A percentile compares a stretch with the other conserved stretches of the same genome.
Conservation (phyloP, 1,140 invertebrate species). For the Sminthurides bifidus region DNA sequence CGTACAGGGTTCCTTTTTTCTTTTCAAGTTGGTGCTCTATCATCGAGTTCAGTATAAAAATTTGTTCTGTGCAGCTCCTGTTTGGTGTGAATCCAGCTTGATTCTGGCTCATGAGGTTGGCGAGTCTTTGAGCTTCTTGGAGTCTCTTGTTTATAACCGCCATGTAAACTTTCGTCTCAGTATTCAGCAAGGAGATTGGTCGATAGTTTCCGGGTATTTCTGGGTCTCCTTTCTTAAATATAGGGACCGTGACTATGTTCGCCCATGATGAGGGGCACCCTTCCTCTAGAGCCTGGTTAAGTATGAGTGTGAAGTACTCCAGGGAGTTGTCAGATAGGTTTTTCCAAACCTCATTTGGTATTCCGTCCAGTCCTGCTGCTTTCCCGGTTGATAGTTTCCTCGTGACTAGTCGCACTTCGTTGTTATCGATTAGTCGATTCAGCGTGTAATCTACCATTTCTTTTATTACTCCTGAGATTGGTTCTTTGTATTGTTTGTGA, state of each 20-base stretch:
- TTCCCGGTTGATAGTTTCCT: conserved; percentile 27
- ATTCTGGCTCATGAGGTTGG: conserved; percentile 23
- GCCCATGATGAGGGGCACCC: conserved; percentile 7
- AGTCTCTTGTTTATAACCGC: conserved; percentile 28
- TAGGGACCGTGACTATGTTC: conserved; percentile 13
- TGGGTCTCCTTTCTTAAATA: conserved; percentile 30
- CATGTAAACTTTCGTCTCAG: conserved; percentile 29
- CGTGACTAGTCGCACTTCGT: conserved; percentile 9
- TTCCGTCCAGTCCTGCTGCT: conserved; percentile 30
- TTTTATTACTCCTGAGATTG: not conserved
- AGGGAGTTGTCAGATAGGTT: not conserved
- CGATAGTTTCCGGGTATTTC: conserved; percentile 29
- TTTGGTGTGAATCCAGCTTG: conserved; percentile 31
- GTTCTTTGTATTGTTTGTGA: not conserved
- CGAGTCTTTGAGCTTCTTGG: conserved; percentile 17
- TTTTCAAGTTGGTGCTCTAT: not conserved
- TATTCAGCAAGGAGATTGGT: conserved; percentile 32
- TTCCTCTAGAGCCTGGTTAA: not conserved
- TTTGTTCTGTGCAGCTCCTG: conserved; percentile 29
- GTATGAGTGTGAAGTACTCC: not conserved
- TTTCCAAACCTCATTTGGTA: conserved; percentile 31
- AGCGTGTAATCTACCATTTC: not conserved
- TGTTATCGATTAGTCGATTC: not conserved
- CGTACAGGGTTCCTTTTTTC: not conserved
- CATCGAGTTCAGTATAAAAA: conserved; percentile 27